Base-by-base conservation (phyloP, 2,113 vertebrate genomes). In the Tringa solitaria region DNA sequence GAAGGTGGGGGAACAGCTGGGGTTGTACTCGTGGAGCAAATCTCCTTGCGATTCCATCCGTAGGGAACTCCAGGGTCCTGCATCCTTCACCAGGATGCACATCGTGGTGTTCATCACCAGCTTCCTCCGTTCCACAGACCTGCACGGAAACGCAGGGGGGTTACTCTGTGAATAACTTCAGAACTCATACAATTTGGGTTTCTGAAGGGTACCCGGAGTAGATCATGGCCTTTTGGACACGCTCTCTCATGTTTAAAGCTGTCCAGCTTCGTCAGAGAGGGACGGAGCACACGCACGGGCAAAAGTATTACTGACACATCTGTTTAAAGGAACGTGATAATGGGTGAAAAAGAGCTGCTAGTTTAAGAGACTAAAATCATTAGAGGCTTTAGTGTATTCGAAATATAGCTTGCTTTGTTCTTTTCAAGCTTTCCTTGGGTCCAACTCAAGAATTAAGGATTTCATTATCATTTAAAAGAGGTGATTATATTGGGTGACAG, bases 71-170 rank as follows among this genome's bases (percentile, higher is more conserved):
- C 2, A 13, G 64, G 50, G 11, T 12, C 37, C 41, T 4, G 57
- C 4, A 3, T 8, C 48, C 24, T 13, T 30, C 24, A 2, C 28
- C 2, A 10, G 8, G 69, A 16, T 0, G 2, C 57, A 3, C 73
- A 19, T 1, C 0, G 2, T 0, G 0, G 28, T 0, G 0, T 23
- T 51, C 10, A 2, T 7, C 2, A 6, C 4, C 0, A 14, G 33
- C 41, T 53, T 14, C 61, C 69, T 27, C 10, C 1, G 0, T 12
- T 50, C 37, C 32, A n/a, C 81, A 12, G 3, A 12, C 15, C 70
- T 64, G 78, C 53, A 32, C 0, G 1, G 4, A 19, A 24, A 17
- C 2, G 14, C 70, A 32, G 73, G 70, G 84, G 67, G 77, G 1
- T 53, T 30, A 12, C 57, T 70, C 72, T 6, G 2, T 51, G 45